phyloP scores from a whole-genome alignment of 1,140 invertebrate genomes.

The Magallana angulata region DNA sequence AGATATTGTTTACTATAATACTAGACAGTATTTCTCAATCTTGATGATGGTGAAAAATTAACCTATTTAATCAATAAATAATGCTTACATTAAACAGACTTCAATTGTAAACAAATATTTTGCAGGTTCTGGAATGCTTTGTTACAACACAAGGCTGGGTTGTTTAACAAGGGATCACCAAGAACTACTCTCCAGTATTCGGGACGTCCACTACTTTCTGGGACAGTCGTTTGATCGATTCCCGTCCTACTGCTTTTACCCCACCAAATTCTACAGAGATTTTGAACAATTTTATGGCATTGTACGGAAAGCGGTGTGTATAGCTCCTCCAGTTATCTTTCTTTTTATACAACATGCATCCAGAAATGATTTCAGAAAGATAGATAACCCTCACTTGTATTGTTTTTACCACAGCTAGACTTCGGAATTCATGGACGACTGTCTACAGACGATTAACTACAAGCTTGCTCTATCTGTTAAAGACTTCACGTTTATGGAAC shows the following conservation, averaged over 20 bases:
- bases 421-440: not conserved
- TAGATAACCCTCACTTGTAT: not conserved
- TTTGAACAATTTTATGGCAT: conserved; percentile 37
- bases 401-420: conserved; percentile 29
- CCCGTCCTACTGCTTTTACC: conserved; percentile 22
- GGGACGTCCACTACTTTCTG: not conserved
- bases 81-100: no score
- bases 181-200: not conserved
- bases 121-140: conserved; percentile 42
- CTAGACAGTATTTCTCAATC: no score
- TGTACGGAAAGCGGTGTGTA: not conserved
- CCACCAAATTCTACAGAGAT: conserved; percentile 44
- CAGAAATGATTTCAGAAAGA: no score
- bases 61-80: no score
- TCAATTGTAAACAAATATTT: not conserved
- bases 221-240: conserved; percentile 38
- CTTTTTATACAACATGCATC: not conserved
- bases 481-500: conserved; percentile 16
- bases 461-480: not conserved
- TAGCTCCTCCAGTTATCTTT: not conserved
- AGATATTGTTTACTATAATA: no score
- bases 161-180: not conserved
- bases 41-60: no score
- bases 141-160: conserved; percentile 26
- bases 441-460: not conserved